Conservation (phyloP, 2,113 vertebrate species). For the Dendrocopos noguchii region DNA sequence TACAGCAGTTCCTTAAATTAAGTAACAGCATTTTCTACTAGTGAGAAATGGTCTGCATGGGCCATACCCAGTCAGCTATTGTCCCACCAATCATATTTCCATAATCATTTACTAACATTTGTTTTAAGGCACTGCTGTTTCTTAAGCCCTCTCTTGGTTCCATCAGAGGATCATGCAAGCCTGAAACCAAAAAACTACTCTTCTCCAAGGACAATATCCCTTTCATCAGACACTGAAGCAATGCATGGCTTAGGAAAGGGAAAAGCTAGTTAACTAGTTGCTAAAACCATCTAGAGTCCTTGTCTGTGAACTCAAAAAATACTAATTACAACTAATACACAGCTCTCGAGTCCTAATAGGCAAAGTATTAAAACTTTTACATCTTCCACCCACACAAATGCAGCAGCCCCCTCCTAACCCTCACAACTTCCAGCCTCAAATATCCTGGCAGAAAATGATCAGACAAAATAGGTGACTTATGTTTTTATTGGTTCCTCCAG, state of each 20-base stretch:
- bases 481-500: conserved; percentile 82
- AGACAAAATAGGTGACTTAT: conserved; percentile 79
- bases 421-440: conserved; percentile 25
- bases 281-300: neutral
- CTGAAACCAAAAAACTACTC: neutral
- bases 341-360: neutral
- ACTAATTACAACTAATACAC: neutral
- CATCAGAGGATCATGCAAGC: neutral
- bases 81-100: neutral
- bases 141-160: neutral
- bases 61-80: neutral
- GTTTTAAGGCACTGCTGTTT: neutral
- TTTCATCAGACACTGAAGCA: neutral
- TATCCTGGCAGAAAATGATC: conserved; percentile 66
- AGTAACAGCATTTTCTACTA: neutral
- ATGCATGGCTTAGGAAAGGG: neutral
- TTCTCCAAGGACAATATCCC: neutral
- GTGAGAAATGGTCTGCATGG: neutral
- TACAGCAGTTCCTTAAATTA: neutral
- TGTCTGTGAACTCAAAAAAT: neutral
- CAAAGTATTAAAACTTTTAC: neutral
- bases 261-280: neutral
- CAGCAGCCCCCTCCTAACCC: neutral
- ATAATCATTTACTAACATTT: neutral
- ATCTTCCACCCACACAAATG: neutral